These are phyloP conservation scores for Apaloderma vittatum DNA, from an alignment of 2,113 vertebrate species.

Conservation along the genomic window DNA sequence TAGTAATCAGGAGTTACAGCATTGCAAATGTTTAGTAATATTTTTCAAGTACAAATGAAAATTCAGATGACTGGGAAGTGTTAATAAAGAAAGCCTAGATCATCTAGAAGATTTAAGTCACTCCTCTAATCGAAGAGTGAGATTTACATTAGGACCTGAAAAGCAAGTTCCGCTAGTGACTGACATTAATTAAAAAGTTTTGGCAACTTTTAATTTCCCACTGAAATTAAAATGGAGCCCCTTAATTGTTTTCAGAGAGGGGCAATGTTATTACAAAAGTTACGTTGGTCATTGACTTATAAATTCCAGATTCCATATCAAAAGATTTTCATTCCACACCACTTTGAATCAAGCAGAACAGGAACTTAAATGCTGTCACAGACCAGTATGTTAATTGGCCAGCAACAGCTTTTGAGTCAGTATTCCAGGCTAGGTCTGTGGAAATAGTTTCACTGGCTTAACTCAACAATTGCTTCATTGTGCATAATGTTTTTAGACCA, in stretches of 20 bases:
- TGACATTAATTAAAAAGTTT: slow-evolving; percentile 1
- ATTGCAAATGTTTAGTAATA: not conserved
- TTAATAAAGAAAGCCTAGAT: not conserved
- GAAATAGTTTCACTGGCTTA: not conserved
- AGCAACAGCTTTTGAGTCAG: not conserved
- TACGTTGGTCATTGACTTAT: not conserved
- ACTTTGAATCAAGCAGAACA: not conserved
- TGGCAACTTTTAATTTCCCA: not conserved
- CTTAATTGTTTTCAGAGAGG: not conserved
- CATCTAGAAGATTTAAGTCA: not conserved
- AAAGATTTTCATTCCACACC: not conserved
- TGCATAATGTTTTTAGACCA: not conserved
- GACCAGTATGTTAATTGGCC: not conserved
- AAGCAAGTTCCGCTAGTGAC: not conserved
- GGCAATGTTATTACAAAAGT: not conserved
- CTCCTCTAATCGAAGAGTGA: not conserved
- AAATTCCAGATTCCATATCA: not conserved
- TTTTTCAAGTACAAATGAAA: slow-evolving; percentile 11
- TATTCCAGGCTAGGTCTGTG: not conserved
- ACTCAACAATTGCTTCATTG: not conserved
- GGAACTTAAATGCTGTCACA: not conserved
- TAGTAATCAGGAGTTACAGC: not conserved
- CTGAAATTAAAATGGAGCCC: not conserved
- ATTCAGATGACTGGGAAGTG: not conserved
- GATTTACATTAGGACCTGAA: not conserved